phyloP scores from a whole-genome alignment of 2,113 vertebrate genomes.

The Eurystomus gularis region DNA sequence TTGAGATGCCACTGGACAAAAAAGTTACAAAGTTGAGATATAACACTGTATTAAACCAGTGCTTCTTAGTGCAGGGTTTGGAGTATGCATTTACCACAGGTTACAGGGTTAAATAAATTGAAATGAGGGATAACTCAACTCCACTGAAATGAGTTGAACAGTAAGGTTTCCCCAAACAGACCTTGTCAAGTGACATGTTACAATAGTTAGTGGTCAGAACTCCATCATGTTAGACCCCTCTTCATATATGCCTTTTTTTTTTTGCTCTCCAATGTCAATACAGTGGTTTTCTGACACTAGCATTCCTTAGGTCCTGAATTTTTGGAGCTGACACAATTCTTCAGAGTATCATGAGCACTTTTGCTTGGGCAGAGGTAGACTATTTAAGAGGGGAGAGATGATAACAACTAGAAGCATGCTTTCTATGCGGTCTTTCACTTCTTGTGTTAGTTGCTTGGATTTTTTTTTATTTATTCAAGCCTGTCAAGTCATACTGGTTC shows the following conservation, averaged over 20 bases:
- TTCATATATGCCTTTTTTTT: background rate
- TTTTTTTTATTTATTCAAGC: background rate
- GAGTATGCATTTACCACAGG: accelerated
- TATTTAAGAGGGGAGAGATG: background rate
- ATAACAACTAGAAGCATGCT: background rate
- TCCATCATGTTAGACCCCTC: accelerated
- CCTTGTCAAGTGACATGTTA: no score
- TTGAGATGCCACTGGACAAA: background rate
- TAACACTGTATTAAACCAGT: accelerated
- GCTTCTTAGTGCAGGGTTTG: background rate
- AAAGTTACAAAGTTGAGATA: background rate
- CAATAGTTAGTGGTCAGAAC: background rate
- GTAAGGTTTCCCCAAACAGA: background rate
- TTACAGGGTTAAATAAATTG: background rate
- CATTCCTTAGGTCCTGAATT: background rate
- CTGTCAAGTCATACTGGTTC: background rate
- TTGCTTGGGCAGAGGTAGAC: background rate
- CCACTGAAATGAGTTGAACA: background rate
- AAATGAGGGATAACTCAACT: background rate
- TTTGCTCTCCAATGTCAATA: background rate
- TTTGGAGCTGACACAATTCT: background rate
- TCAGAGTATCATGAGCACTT: accelerated
- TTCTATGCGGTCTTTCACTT: accelerated
- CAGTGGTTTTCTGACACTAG: background rate
- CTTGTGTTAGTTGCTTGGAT: background rate